These are phyloP conservation scores for Zoanthus gigantus DNA, from an alignment of 92 coral and sea anemone species.

Conservation along the genomic window DNA sequence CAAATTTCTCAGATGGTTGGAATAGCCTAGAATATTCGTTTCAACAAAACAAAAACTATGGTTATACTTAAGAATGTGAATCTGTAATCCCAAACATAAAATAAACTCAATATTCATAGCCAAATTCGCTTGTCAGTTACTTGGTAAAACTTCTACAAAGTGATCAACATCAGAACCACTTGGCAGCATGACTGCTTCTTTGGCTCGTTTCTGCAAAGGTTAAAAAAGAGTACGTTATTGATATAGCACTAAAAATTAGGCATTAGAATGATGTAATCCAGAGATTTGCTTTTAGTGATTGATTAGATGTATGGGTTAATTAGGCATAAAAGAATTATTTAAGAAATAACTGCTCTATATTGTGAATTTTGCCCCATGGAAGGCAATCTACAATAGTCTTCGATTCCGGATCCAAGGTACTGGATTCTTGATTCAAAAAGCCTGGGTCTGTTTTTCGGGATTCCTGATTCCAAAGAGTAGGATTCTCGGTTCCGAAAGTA, in stretches of 20 bases:
- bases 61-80: background rate
- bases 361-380: too few relatives aligned
- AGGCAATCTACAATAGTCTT: too few relatives aligned
- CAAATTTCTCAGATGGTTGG: background rate
- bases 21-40: background rate
- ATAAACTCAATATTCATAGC: background rate
- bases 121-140: background rate
- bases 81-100: background rate
- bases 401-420: too few relatives aligned
- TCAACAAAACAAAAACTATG: background rate
- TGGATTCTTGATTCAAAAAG: too few relatives aligned
- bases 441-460: too few relatives aligned
- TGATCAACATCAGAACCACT: slow-evolving; percentile 23
- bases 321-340: too few relatives aligned
- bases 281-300: background rate
- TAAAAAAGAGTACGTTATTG: background rate
- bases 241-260: background rate
- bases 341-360: background rate
- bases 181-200: slow-evolving; percentile 31
- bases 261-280: too few relatives aligned
- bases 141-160: slow-evolving; percentile 2
- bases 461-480: too few relatives aligned
- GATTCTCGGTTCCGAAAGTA: too few relatives aligned
- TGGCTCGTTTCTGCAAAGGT: slow-evolving; percentile 41
- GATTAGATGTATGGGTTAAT: background rate